Conservation (phyloP, 1,140 invertebrate genomes). For the Drosophila lacertosa region DNA sequence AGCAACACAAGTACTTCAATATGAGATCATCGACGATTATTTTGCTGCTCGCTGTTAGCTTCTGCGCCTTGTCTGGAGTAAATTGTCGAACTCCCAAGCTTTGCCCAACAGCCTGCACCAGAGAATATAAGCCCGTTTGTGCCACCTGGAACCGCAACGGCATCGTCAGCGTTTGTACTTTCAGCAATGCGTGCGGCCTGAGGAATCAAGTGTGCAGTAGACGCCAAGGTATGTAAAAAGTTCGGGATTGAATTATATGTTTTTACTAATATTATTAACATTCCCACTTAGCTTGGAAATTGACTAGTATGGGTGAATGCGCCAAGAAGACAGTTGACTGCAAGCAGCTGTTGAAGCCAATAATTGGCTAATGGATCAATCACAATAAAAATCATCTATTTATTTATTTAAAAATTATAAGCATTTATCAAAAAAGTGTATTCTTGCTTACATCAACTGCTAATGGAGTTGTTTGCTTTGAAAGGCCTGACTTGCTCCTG, state of each 20-base stretch:
- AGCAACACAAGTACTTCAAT: not conserved
- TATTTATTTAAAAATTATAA: not conserved
- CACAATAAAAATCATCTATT: not conserved
- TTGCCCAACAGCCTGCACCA: not conserved
- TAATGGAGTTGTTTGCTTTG: slow-evolving; percentile 40
- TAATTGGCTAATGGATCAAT: not conserved
- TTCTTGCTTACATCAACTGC: not conserved
- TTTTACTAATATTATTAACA: not conserved
- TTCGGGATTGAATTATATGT: not conserved
- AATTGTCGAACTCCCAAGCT: too few species aligned
- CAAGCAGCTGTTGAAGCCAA: not conserved
- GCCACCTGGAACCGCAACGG: not conserved
- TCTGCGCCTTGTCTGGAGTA: not conserved
- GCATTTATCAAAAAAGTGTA: not conserved
- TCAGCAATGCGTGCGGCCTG: slow-evolving; percentile 24
- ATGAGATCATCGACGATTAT: slow-evolving; percentile 22
- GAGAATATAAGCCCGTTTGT: slow-evolving; percentile 13
- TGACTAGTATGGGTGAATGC: not conserved
- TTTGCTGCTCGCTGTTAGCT: not conserved
- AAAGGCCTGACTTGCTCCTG: slow-evolving; percentile 15
- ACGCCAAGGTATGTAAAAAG: slow-evolving; percentile 18
- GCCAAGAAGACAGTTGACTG: not conserved
- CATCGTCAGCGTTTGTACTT: slow-evolving; percentile 10
- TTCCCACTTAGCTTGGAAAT: slow-evolving; percentile 16
- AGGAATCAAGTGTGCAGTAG: not conserved